Conservation (phyloP, 2,797 vertebrate species). For the Eidolon dupreanum region DNA sequence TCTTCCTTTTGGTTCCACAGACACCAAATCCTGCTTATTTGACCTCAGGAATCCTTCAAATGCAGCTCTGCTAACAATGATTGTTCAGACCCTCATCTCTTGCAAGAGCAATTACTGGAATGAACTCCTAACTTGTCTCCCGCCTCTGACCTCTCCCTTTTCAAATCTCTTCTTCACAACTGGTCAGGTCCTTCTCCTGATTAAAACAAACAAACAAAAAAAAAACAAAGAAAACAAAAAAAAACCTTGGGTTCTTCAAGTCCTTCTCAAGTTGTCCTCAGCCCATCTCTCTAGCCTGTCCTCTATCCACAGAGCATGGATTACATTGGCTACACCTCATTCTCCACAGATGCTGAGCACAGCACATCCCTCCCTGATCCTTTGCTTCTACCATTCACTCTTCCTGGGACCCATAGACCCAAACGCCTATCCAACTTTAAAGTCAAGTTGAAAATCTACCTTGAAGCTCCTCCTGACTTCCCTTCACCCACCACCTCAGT, state of each 20-base stretch:
- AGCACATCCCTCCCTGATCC: neutral
- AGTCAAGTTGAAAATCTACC: neutral
- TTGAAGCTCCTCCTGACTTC: neutral
- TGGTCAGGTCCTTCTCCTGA: neutral
- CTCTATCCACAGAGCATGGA: neutral
- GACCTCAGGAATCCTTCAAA: neutral
- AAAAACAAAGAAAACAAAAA: neutral
- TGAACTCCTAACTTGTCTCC: neutral
- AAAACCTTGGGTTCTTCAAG: neutral
- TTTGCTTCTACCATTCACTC: neutral
- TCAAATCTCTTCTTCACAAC: neutral
- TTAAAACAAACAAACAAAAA: neutral
- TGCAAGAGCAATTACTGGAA: neutral
- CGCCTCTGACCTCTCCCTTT: neutral
- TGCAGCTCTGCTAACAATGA: neutral
- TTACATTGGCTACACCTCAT: rapidly evolving
- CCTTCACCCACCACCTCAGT: neutral
- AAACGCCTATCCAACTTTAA: neutral
- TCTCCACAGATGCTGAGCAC: neutral
- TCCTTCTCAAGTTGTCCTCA: neutral
- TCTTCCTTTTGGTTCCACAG: too few relatives aligned
- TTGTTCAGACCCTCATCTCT: neutral
- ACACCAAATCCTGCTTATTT: neutral
- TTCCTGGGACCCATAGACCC: neutral
- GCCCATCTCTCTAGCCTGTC: neutral